phyloP scores from a whole-genome alignment of 2,113 vertebrate genomes.

The Echinops telfairi region DNA sequence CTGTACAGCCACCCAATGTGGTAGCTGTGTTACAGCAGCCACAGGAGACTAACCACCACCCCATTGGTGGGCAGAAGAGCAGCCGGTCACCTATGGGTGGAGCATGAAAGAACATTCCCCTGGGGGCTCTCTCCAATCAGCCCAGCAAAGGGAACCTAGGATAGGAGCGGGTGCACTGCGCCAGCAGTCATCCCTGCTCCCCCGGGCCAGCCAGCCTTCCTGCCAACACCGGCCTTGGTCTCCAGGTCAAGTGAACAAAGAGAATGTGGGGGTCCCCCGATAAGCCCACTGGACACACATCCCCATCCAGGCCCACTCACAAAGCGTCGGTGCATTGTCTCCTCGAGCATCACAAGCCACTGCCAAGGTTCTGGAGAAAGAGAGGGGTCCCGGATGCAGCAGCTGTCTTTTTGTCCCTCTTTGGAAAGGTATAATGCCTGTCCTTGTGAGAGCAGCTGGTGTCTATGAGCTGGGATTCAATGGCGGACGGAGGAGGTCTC shows the following conservation, averaged over 20 bases:
- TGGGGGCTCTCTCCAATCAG: neutral
- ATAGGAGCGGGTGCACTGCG: neutral
- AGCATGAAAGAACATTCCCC: accelerated
- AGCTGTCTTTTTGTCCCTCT: neutral
- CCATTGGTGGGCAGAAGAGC: neutral
- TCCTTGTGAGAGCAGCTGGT: neutral
- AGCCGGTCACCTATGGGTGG: neutral
- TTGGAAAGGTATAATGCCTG: neutral
- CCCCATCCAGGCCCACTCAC: neutral
- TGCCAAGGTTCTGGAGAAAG: too few species aligned
- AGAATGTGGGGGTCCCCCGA: neutral
- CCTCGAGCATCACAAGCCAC: accelerated
- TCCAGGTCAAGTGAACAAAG: neutral
- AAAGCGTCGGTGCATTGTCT: neutral
- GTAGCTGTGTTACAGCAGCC: neutral
- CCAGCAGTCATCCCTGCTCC: accelerated
- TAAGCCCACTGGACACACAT: neutral
- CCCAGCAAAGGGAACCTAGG: neutral
- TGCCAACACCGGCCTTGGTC: neutral
- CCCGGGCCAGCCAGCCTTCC: neutral
- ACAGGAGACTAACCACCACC: neutral
- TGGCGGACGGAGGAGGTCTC: neutral
- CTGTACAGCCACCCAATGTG: neutral
- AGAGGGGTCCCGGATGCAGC: accelerated
- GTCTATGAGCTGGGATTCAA: neutral